Percentiles rank a stretch among this genome's conserved stretches.
phyloP scores from a whole-genome alignment of 2,113 vertebrate genomes.

The Cyprinodon tularosa region DNA sequence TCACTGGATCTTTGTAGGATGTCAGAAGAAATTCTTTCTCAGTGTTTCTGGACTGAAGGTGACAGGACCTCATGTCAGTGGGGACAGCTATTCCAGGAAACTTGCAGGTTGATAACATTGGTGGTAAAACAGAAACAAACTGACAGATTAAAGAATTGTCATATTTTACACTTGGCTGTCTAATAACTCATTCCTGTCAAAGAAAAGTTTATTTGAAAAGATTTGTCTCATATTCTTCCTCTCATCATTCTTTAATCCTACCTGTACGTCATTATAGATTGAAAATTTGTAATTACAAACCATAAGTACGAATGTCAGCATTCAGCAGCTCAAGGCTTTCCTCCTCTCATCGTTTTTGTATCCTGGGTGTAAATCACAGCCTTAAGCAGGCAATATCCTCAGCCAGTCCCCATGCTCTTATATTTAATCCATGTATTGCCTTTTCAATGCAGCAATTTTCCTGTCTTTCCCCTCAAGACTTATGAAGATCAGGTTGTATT shows the following conservation, averaged over 20 bases:
- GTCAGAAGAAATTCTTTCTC: slow-evolving; percentile 41
- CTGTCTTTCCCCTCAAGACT: slow-evolving; percentile 56
- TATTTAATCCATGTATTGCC: slow-evolving; percentile 71
- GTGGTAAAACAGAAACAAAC: slow-evolving; percentile 25
- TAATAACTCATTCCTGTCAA: slow-evolving; percentile 12
- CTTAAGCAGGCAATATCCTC: slow-evolving; percentile 69
- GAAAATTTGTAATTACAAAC: slow-evolving; percentile 41
- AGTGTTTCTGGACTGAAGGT: slow-evolving; percentile 10
- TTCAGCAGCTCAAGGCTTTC: slow-evolving; percentile 37
- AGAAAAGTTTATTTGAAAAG: slow-evolving; percentile 30
- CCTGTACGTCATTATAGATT: slow-evolving; percentile 26
- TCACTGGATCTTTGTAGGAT: slow-evolving; percentile 31
- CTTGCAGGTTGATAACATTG: slow-evolving; percentile 28
- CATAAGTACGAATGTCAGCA: slow-evolving; percentile 11
- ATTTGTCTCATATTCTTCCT: slow-evolving; percentile 18
- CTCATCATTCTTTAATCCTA: slow-evolving; percentile 33
- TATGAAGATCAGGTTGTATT: slow-evolving; percentile 71
- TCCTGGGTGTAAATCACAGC: slow-evolving; percentile 63
- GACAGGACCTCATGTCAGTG: slow-evolving; percentile 6
- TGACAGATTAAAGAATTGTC: slow-evolving; percentile 39
- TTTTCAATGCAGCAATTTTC: slow-evolving; percentile 70
- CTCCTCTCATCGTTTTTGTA: slow-evolving; percentile 28
- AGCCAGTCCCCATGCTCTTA: slow-evolving; percentile 53
- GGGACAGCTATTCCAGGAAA: slow-evolving; percentile 2
- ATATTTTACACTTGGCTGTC: slow-evolving; percentile 37